Evolutionary conservation across 1,140 invertebrate genomes (phyloP), one percentile per base, ranked within the genome.

Genomic region (Lineus longissimus): DNA sequence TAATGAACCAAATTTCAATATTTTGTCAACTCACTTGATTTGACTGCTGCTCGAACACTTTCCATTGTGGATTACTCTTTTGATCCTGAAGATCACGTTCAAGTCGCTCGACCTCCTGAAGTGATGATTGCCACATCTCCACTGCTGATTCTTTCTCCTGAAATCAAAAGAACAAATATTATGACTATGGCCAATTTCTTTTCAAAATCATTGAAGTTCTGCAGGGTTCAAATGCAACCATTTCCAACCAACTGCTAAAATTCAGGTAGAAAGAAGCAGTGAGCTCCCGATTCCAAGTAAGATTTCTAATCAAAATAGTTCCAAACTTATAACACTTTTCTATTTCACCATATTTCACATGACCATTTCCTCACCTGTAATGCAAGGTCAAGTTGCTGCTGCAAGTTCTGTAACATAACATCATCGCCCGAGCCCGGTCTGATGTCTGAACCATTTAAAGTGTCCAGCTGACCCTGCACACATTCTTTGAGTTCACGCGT

Each of bases 111-210:
- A 59, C 40, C 22, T 59, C 58, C 13, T 33, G 36, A n/a, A 22
- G 15, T 4, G 58, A 13, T 17, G 29, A 19, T 61, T 72, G 68
- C 73, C 73, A 75, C 66, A 69, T 71, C 25, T 75, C 70, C 25
- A 73, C 64, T 29, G 71, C 68, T 17, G 67, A 67, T 30, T 76
- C 73, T 61, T 77, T 77, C 63, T 77, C 75, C 75, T 77, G 25
- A 1, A 67, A 41, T 30, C 41, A 19, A 59, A 45, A 30, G 30
- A 41, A 41, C 51, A 41, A 59, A 47, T n/a, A n/a, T n/a, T n/a
- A 1, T 30, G 22, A 58, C 4, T 47, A 45, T 23, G 31, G 15
- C 9, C 25, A 25, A 33, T 43, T 17, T 2, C 1, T 61, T n/a
- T 62, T n/a, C n/a, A n/a, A n/a, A n/a, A n/a, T n/a, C n/a, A n/a